phyloP scores from a whole-genome alignment of 2,113 vertebrate species.

The Pelodiscus sinensis region DNA sequence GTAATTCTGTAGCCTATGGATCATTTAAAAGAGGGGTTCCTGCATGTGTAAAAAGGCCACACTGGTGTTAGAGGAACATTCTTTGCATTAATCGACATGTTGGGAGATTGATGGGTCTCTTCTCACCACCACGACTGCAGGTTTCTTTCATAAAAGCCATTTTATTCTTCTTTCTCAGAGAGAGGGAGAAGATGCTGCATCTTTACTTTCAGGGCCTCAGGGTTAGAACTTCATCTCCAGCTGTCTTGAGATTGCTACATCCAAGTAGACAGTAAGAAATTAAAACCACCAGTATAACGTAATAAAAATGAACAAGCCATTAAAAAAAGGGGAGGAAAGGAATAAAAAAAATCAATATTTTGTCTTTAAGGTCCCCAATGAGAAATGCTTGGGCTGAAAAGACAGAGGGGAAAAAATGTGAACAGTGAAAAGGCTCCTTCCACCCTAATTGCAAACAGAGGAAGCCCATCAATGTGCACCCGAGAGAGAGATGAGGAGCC shows the following conservation, averaged over 20 bases:
- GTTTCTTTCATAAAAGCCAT: slow-evolving; percentile 53
- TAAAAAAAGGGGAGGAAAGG: background rate
- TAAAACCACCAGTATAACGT: slow-evolving; percentile 58
- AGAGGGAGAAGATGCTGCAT: slow-evolving; percentile 37
- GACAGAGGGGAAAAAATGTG: slow-evolving; percentile 34
- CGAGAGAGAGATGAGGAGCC: slow-evolving; percentile 39
- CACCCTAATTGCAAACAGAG: slow-evolving; percentile 65
- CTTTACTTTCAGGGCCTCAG: slow-evolving; percentile 59
- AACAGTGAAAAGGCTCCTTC: slow-evolving; percentile 55
- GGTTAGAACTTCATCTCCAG: slow-evolving; percentile 64
- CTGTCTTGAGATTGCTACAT: slow-evolving; percentile 58
- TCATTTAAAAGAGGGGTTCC: slow-evolving; percentile 17
- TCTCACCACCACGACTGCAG: slow-evolving; percentile 39
- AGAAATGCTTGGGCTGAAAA: slow-evolving; percentile 56
- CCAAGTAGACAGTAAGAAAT: slow-evolving; percentile 65
- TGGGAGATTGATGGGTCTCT: slow-evolving; percentile 33
- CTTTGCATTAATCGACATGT: slow-evolving; percentile 35
- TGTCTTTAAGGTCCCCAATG: slow-evolving; percentile 58
- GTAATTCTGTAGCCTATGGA: background rate
- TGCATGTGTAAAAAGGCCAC: background rate
- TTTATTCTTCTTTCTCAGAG: slow-evolving; percentile 51
- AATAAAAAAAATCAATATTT: slow-evolving; percentile 66
- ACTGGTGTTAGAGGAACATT: background rate
- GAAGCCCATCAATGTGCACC: slow-evolving; percentile 60
- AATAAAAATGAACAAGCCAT: slow-evolving; percentile 65